These are phyloP conservation scores for Heliothis subflexa DNA, from an alignment of 1,140 invertebrate genomes.

Conservation along the genomic window DNA sequence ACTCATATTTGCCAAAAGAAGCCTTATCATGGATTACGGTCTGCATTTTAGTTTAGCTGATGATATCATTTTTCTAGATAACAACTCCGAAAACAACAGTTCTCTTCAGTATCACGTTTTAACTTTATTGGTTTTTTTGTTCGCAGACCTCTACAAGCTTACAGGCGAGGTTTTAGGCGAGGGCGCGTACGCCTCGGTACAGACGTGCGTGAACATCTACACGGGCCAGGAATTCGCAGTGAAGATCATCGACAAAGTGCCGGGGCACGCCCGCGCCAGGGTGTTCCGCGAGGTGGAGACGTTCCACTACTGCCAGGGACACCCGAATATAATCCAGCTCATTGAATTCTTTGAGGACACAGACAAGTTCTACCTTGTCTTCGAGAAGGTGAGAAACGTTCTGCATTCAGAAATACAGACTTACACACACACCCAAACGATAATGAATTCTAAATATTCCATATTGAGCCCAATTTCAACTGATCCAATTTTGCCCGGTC, in stretches of 20 bases:
- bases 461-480: not conserved
- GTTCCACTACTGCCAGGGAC: slow-evolving; percentile 98
- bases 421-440: not conserved
- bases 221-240: slow-evolving; percentile 98
- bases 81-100: not conserved
- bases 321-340: slow-evolving; percentile 98
- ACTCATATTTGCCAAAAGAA: slow-evolving; percentile 5
- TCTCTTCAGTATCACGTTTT: not conserved
- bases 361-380: slow-evolving; percentile 98
- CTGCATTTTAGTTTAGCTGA: slow-evolving; percentile 13
- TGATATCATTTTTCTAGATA: not conserved
- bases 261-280: slow-evolving; percentile 95
- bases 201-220: slow-evolving; percentile 96
- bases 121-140: slow-evolving; percentile 52
- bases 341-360: slow-evolving; percentile 99
- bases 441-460: not conserved
- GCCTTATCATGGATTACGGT: slow-evolving; percentile 20
- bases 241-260: slow-evolving; percentile 98
- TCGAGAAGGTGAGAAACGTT: slow-evolving; percentile 95
- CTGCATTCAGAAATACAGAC: not conserved
- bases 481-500: not conserved
- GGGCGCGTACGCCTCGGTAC: slow-evolving; percentile 98
- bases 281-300: slow-evolving; percentile 99
- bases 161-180: slow-evolving; percentile 98
- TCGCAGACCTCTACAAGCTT: slow-evolving; percentile 96